Percentiles rank a stretch among this genome's conserved stretches.
Evolutionary conservation across 2,113 vertebrate genomes (phyloP).

Genomic region (Heterochromis multidens): DNA sequence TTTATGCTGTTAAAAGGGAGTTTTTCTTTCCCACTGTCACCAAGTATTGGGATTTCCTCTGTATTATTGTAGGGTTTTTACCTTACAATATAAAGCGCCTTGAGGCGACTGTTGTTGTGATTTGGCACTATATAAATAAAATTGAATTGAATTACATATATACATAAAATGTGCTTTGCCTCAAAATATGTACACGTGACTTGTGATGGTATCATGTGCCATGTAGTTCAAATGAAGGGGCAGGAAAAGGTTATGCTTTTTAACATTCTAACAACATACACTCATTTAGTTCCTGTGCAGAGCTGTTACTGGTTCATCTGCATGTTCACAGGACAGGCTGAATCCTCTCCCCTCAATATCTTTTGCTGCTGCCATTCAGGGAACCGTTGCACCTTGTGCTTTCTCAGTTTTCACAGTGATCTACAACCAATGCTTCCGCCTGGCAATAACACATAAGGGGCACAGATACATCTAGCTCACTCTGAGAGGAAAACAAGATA

Average conservation of each 20-base stretch:
- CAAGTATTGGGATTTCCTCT: too few relatives aligned
- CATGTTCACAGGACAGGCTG: neutral
- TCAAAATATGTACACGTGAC: neutral
- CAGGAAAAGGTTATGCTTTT: neutral
- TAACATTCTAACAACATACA: neutral
- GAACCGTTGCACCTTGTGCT: neutral
- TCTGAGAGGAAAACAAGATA: conserved; percentile 70
- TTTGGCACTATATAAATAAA: too few relatives aligned
- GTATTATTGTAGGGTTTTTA: too few relatives aligned
- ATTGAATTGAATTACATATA: too few relatives aligned
- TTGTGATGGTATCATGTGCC: neutral
- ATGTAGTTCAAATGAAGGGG: neutral
- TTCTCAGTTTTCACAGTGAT: conserved; percentile 56
- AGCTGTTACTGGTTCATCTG: conserved; percentile 1
- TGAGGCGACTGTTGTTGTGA: too few relatives aligned
- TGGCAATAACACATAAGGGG: conserved; percentile 58
- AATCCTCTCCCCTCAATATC: conserved; percentile 12
- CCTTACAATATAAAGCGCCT: too few relatives aligned
- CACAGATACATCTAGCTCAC: conserved; percentile 52
- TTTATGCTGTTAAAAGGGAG: too few relatives aligned
- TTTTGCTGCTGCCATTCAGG: neutral
- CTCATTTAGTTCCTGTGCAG: conserved; percentile 2
- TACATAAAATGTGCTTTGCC: neutral
- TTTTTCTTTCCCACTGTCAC: too few relatives aligned
- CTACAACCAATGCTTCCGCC: conserved; percentile 50